These are phyloP conservation scores for Flexamia atlantica DNA, from an alignment of 2,888 invertebrate genomes.

Conservation along the genomic window DNA sequence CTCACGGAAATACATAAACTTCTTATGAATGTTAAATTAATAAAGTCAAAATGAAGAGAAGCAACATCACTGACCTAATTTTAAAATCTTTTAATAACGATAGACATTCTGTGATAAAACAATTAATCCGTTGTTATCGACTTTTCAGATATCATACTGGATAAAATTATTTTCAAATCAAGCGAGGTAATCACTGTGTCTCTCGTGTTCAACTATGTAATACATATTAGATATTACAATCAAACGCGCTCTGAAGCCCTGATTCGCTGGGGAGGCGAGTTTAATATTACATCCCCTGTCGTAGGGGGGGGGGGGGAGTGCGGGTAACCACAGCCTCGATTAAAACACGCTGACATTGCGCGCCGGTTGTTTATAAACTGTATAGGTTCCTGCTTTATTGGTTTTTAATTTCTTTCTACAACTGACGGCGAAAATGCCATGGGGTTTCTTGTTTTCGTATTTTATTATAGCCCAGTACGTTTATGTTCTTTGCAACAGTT, in stretches of 20 bases:
- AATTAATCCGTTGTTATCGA: background rate
- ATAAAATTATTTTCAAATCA: slow-evolving; percentile 1
- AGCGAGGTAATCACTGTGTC: slow-evolving; percentile 23
- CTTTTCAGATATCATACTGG: too few relatives aligned
- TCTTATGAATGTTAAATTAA: too few relatives aligned
- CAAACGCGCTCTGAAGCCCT: slow-evolving; percentile 29
- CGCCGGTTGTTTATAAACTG: slow-evolving; percentile 42
- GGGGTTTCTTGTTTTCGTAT: background rate
- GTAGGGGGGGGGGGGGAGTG: background rate
- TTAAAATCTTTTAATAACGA: too few relatives aligned
- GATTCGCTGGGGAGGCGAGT: slow-evolving; percentile 47
- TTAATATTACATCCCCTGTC: slow-evolving; percentile 48
- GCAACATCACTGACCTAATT: too few relatives aligned
- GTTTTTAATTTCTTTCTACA: slow-evolving; percentile 41
- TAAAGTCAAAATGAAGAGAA: too few relatives aligned
- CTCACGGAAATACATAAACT: too few relatives aligned
- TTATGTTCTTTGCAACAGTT: too few relatives aligned
- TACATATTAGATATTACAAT: slow-evolving; percentile 49
- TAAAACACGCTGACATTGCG: slow-evolving; percentile 45
- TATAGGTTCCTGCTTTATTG: slow-evolving; percentile 38
- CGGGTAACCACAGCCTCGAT: slow-evolving; percentile 41
- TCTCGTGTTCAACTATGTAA: slow-evolving; percentile 24
- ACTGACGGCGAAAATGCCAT: background rate
- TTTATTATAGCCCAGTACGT: background rate
- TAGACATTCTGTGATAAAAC: background rate